Evolutionary conservation across 2,888 invertebrate genomes (phyloP).

Genomic region (Pollenia griseotomentosa): DNA sequence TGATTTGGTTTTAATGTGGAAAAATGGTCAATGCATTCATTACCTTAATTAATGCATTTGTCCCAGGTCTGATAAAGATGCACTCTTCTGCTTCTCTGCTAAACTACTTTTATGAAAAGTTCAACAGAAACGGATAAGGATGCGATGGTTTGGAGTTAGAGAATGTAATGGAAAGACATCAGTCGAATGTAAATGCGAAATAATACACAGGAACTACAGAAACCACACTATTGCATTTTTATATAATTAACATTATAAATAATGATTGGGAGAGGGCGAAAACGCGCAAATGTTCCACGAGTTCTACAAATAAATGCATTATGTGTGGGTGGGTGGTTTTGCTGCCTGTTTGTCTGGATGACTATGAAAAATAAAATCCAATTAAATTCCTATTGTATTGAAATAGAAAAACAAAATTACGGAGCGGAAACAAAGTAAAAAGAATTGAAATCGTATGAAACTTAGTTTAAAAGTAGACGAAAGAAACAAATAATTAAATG

Average conservation of each 20-base stretch:
- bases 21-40: too few species aligned
- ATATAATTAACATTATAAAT: conserved; percentile 73
- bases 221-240: conserved; percentile 64
- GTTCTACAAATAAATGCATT: conserved; percentile 2
- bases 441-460: conserved; percentile 63
- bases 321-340: conserved; percentile 24
- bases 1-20: too few species aligned
- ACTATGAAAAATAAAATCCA: conserved; percentile 81
- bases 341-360: conserved; percentile 73
- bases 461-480: conserved; percentile 44
- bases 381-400: conserved; percentile 82
- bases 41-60: too few species aligned
- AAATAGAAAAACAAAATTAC: conserved; percentile 57
- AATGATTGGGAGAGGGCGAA: conserved; percentile 23
- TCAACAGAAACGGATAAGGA: conserved; percentile 64
- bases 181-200: conserved; percentile 36
- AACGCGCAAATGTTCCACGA: neutral
- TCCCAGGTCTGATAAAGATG: neutral
- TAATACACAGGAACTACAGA: conserved; percentile 30
- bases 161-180: conserved; percentile 42
- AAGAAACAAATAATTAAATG: conserved; percentile 35
- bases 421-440: conserved; percentile 80
- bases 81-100: neutral
- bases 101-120: conserved; percentile 40
- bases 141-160: conserved; percentile 52